Conservation (phyloP, 2,888 invertebrate species). For the Thymelicus sylvestris region DNA sequence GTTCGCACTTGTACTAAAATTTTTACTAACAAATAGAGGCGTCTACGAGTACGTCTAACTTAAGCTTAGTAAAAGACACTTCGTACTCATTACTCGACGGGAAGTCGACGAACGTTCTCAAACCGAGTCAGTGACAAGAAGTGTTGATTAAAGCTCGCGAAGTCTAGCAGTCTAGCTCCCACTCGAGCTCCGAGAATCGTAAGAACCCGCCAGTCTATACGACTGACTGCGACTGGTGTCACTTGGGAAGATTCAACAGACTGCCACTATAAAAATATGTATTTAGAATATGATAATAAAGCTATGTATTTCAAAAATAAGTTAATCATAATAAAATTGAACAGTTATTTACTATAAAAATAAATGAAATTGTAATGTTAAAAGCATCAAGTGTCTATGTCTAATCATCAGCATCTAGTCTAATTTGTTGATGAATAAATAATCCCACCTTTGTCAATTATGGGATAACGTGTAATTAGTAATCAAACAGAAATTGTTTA, state of each 20-base stretch:
- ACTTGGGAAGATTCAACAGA: background rate
- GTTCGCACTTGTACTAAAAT: background rate
- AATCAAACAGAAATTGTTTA: background rate
- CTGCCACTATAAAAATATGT: background rate
- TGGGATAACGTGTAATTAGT: background rate
- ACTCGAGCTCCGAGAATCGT: background rate
- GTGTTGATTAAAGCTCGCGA: slow-evolving; percentile 9
- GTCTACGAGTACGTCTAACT: background rate
- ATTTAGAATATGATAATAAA: too few species aligned
- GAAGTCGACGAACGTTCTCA: background rate
- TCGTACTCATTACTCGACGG: background rate
- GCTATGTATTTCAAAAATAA: too few species aligned
- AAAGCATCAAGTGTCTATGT: too few species aligned
- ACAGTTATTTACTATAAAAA: too few species aligned
- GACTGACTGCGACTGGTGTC: background rate
- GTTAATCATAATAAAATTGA: too few species aligned
- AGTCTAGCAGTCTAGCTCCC: background rate
- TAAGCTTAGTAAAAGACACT: background rate
- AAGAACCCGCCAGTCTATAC: background rate
- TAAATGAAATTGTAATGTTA: too few species aligned
- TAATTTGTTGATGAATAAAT: background rate
- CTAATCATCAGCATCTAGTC: background rate
- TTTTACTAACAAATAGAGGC: background rate
- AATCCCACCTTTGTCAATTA: background rate
- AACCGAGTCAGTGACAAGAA: slow-evolving; percentile 2